Evolutionary conservation across 2,113 vertebrate species (phyloP), one percentile per base, ranked within the genome.

Genomic region (Gasterosteus nipponicus): DNA sequence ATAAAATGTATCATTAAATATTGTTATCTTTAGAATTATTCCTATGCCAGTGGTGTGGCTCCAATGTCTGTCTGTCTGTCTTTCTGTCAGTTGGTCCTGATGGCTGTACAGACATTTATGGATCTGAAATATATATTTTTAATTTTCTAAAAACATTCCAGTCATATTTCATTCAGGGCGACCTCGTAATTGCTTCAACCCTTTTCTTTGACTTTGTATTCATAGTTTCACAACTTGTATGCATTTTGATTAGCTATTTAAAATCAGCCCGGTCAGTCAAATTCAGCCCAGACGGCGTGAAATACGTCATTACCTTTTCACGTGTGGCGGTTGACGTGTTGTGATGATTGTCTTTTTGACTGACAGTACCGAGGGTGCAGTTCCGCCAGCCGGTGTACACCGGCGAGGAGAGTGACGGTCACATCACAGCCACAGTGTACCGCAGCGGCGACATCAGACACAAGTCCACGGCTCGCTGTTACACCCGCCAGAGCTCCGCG

Each of bases 401-500:
- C 7, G 96, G 92, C 63, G 94, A 94, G 87, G 97, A 99, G 89
- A 92, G 94, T 8, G 95, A 95, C 22, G 92, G 96, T 22, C 92
- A 83, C 69, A 78, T 99, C 73, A 83, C 87, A 10, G 94, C 92
- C 0, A 29, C 88, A 58, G 90, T 99, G 65, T 91, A 92, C 51
- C 94, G 97, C 86, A 96, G 93, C 2, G 97, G 97, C 0, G 97
- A 99, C 83, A 71, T 95, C 85, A 92, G 26, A 62, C 89, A 94
- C 87, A 90, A 77, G 58, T 98, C 97, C 61, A 96, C 94, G 0
- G 95, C 97, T 5, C 95, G 97, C 53, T 99, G 97, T 78, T 99
- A 96, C 66, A 97, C 96, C 2, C 94, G 97, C 1, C 97, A 98
- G 89, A 96, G 92, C 1, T 96, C 97, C 0, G 97, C 97, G 0